Base-by-base conservation (phyloP, 2,797 vertebrate genomes). In the Zalophus californianus region DNA sequence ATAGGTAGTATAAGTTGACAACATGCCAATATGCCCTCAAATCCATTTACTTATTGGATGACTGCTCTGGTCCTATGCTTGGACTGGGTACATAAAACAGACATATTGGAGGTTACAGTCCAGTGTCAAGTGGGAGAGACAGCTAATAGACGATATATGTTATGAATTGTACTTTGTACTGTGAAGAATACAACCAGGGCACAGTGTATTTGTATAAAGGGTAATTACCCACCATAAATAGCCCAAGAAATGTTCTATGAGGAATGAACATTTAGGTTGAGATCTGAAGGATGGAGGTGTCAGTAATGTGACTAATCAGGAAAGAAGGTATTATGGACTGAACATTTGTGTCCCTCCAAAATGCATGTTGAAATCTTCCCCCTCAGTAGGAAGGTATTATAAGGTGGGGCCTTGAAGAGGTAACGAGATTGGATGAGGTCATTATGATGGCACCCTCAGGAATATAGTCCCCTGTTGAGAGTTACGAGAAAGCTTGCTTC, bases 161-260 rank as follows among this genome's bases (percentile, higher is more conserved):
- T 78, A 14, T n/a, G 44, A 62, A 35, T 52, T 90, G 3, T 56
- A 35, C 54, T 20, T 15, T 23, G 18, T 60, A 54, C 23, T 66
- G 14, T 89, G 54, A 94, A 95, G n/a, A 84, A 91, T 84, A 86
- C 62, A 92, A 92, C 20, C 79, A 29, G 23, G 56, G 62, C 16
- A 56, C 29, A 96, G n/a, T 38, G 14, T 88, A 92, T 82, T 94
- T 84, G 16, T 48, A 41, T 79, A 92, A 95, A 93, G 35, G 50
- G 10, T 85, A 72, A 64, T 96, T 77, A 73, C 32, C 20, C 27
- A 60, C 16, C 16, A 32, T 73, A 75, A 93, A 79, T 52, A 23
- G 13, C 73, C 78, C 68, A 64, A 92, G 70, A 87, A 80, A 92
- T 4, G 25, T 35, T 73, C 54, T 54, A 21, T 90, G 13, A 8